phyloP scores from a whole-genome alignment of 2,888 invertebrate species.

The Uropetala carovei region DNA sequence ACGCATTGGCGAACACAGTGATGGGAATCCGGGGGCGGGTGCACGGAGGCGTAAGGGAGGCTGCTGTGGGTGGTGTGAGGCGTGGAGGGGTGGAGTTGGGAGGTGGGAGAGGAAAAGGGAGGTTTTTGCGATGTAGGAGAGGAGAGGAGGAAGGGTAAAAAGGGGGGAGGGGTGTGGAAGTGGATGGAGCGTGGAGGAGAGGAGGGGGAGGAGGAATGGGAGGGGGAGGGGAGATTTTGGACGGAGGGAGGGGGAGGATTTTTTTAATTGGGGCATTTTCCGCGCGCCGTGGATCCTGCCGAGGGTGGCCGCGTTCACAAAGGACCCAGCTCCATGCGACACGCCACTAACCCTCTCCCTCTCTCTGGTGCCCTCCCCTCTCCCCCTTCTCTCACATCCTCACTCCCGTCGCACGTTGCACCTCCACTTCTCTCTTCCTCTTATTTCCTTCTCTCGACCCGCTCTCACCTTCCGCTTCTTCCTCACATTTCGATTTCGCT shows the following conservation, averaged over 20 bases:
- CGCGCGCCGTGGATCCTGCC: slow-evolving; percentile 9
- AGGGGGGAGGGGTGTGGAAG: neutral
- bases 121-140: neutral
- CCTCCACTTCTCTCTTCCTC: neutral
- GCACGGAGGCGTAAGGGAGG: slow-evolving; percentile 54
- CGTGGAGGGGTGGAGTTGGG: neutral
- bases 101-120: neutral
- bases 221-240: neutral
- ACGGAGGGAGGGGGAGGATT: neutral
- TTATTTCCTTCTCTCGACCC: neutral
- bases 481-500: neutral
- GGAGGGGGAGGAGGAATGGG: neutral
- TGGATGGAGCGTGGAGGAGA: neutral
- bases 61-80: slow-evolving; percentile 39
- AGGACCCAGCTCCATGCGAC: neutral
- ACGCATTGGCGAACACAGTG: slow-evolving; percentile 63
- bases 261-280: slow-evolving; percentile 61
- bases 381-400: neutral
- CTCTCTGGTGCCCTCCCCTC: neutral
- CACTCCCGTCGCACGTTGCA: neutral
- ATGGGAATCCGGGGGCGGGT: slow-evolving; percentile 60
- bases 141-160: neutral
- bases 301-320: neutral
- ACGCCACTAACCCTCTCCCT: neutral
- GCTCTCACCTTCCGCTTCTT: too few relatives aligned